Evolutionary conservation across 2,113 vertebrate genomes (phyloP).

Genomic region (Osmerus eperlanus): DNA sequence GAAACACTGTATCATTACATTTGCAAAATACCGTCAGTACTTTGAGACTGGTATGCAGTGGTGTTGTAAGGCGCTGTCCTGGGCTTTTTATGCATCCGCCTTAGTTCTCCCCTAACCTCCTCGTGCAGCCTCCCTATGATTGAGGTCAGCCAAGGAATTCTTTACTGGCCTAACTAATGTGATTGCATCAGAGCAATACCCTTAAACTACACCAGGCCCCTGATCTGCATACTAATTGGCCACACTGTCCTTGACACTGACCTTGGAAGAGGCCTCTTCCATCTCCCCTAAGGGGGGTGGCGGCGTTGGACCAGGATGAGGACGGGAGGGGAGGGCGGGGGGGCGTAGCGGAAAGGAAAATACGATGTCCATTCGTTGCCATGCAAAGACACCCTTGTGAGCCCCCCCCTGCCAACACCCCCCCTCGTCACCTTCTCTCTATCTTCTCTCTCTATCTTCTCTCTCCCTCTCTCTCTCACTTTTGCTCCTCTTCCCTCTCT

Average conservation of each 20-base stretch:
- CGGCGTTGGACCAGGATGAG: background rate
- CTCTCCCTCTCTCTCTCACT: constrained; percentile 16
- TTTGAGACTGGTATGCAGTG: background rate
- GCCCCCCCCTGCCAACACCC: constrained; percentile 54
- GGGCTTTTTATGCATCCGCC: constrained; percentile 4
- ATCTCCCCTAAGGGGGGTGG: constrained; percentile 73
- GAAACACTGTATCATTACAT: no score
- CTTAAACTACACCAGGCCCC: constrained; percentile 84
- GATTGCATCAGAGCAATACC: constrained; percentile 95
- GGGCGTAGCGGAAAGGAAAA: constrained; percentile 54
- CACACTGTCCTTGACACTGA: constrained; percentile 83
- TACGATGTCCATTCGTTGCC: constrained; percentile 72
- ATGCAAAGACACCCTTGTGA: constrained; percentile 58
- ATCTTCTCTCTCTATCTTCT: constrained; percentile 2
- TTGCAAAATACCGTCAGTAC: no score
- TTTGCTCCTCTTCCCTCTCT: constrained; percentile 42
- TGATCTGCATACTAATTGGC: constrained; percentile 97
- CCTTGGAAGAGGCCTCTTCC: constrained; percentile 78
- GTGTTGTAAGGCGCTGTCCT: constrained; percentile 15
- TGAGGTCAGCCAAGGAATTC: constrained; percentile 87
- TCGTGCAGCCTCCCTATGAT: constrained; percentile 74
- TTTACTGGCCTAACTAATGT: constrained; percentile 89
- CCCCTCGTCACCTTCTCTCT: constrained; percentile 33
- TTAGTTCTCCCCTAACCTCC: constrained; percentile 34
- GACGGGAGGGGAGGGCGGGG: constrained; percentile 20